Evolutionary conservation across 1,140 invertebrate genomes (phyloP), one percentile per base, ranked within the genome.

Genomic region (Drosophila lacteicornis): DNA sequence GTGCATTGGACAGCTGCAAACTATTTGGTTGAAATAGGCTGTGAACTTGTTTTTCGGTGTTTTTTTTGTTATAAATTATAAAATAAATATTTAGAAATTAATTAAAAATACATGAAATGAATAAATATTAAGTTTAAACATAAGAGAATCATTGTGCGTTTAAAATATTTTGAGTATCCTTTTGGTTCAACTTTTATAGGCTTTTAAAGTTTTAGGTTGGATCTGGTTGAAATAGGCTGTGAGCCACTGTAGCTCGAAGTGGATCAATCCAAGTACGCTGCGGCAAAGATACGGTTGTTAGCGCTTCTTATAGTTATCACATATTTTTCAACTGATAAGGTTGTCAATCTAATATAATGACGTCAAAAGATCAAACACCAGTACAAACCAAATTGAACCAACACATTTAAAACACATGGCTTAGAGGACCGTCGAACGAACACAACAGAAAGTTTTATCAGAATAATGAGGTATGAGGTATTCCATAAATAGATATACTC

Each of bases 401-500:
- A 49, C 36, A n/a, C 38, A 33, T 17, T 33, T 3, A 1, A 60
- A 49, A 33, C 22, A 50, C 13, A 50, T 30, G 27, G 25, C 38
- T 15, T 15, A 19, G 8, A 19, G 6, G 33, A 53, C 17, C 50
- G 17, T 36, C 2, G 47, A 27, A 25, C 12, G 5, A 27, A 40
- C 33, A 27, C 3, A 40, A 58, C 13, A 11, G 30, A 55, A 19
- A 36, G 17, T 45, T 65, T 60, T 40, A 62, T 60, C 17, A 60
- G 17, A 65, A 38, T 27, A 27, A 43, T 22, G 36, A 59, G 38
- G 60, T 62, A 42, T 33, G 36, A 43, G 13, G 38, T 36, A n/a
- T 61, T 65, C 56, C 56, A 65, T 61, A 45, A 65, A 65, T 65
- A 65, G 62, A 62, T 42, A 40, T 30, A 63, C 33, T n/a, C 45